Evolutionary conservation across 2,797 vertebrate species (phyloP), one percentile per base, ranked within the genome.

Genomic region (Pseudopleuronectes americanus): DNA sequence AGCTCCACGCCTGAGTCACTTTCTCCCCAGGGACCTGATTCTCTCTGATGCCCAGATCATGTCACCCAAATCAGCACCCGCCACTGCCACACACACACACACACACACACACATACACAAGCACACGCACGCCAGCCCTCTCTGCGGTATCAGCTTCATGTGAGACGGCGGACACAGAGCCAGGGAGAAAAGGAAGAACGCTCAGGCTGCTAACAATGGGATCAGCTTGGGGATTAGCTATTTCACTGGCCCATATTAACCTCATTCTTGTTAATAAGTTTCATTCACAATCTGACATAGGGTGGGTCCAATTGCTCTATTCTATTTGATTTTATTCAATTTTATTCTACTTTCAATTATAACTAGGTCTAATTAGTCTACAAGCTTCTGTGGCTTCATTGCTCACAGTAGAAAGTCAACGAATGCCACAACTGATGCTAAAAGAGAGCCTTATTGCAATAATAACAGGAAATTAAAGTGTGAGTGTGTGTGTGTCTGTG

Each of bases 1-100:
- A 76, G 71, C 70, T 84, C 70, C 67, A 74, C 68, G 64, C 52
- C 26, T 79, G 71, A 87, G 68, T 88, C 85, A 84, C 66, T 64
- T 47, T 23, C n/a, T 23, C 64, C 66, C 57, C 45, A 7, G 74
- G 59, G 81, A 77, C 31, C 53, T 68, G 70, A 80, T 80, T 31
- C 59, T 61, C 62, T 82, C 80, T 55, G 55, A 72, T 67, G 63
- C 61, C 73, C 71, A 61, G 68, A 79, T 87, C 85, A 68, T 85
- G 68, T 81, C 84, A 69, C 66, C 72, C 22, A 69, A 74, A 85
- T 47, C 69, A 45, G 10, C 71, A 70, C 23, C 58, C 4, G 13
- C 56, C 49, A n/a, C 22, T n/a, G n/a, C 26, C 51, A 9, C 33
- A 6, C 45, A 48, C 45, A n/a, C 45, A 48, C 45, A 8, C 6